Evolutionary conservation across 2,113 vertebrate genomes (phyloP).

Genomic region (Scomber colias): DNA sequence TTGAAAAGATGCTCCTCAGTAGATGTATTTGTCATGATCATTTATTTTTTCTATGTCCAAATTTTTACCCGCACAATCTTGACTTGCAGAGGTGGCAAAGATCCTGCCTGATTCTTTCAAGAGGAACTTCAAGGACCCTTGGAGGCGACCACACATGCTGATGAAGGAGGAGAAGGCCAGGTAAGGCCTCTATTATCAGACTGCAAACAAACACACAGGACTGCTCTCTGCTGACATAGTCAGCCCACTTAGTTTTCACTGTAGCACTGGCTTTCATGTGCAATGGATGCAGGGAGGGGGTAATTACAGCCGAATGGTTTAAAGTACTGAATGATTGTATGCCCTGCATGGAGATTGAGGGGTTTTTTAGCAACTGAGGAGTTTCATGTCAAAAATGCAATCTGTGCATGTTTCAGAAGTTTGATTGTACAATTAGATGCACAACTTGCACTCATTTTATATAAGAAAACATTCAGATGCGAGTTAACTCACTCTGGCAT

Average conservation of each 20-base stretch:
- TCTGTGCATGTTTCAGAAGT: background rate
- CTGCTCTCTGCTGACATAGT: conserved; percentile 2
- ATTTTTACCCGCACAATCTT: background rate
- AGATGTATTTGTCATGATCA: background rate
- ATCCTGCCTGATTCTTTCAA: conserved; percentile 88
- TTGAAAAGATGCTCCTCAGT: background rate
- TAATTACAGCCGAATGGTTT: conserved; percentile 46
- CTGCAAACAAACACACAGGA: conserved; percentile 33
- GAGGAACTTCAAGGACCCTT: conserved; percentile 88
- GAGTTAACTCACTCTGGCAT: background rate
- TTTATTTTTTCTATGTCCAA: conserved; percentile 11
- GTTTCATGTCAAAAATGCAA: background rate
- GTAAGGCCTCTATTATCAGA: conserved; percentile 72
- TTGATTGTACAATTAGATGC: background rate
- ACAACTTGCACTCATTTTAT: background rate
- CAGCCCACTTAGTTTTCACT: conserved; percentile 16
- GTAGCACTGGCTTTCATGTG: conserved; percentile 23
- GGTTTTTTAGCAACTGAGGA: background rate
- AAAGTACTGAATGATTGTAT: background rate
- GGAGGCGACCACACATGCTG: conserved; percentile 86
- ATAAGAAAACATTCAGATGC: conserved; percentile 12
- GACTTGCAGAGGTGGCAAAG: conserved; percentile 87
- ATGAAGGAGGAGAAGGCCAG: conserved; percentile 82
- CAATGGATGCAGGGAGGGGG: background rate
- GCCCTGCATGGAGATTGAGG: background rate